Base-by-base conservation (phyloP, 2,888 invertebrate species). In the Cephus nigrinus region DNA sequence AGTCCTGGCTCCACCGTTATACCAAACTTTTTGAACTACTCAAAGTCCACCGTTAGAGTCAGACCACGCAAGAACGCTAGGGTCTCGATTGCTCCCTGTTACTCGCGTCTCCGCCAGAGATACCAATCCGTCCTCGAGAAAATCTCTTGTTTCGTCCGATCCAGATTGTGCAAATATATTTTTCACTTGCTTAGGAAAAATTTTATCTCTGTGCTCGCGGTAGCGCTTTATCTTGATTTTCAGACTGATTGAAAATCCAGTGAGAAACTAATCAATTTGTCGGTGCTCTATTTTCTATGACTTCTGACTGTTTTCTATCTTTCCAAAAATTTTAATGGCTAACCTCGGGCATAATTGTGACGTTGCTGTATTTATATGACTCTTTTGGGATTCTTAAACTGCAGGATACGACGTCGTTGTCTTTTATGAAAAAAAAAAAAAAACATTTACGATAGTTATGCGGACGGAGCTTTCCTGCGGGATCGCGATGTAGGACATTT, bases 21-120 rank as follows among this genome's bases (percentile, higher is more conserved):
- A 36, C 35, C 15, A 74, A 74, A 74, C 74, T 74, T 74, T 35
- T 71, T 71, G 71, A 71, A 71, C 71, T 71, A 36, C 74, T 30
- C 35, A 23, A 71, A 71, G 32, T 71, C 33, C 71, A 75, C 82
- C 81, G 78, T 82, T 82, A 82, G 73, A 71, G 33, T 71, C 15
- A 55, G 55, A 55, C 23, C 55, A 55, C 23, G 55, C 23, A 55
- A 55, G 55, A 55, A 55, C 23, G 23, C 23, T 55, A 55, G 55
- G 55, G 23, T 55, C 5, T 55, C 55, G 55, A 55, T 55, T 55
- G 55, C 55, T 23, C 55, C 55, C 9, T 23, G 55, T 55, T 55
- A 55, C 9, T 23, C 55, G 23, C 9, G 55, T 55, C 55, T 23
- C 2, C 55, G 23, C 9, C 23, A 55, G 55, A 2, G 2, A 23